phyloP scores from a whole-genome alignment of 2,113 vertebrate genomes.

The Lagopus muta region DNA sequence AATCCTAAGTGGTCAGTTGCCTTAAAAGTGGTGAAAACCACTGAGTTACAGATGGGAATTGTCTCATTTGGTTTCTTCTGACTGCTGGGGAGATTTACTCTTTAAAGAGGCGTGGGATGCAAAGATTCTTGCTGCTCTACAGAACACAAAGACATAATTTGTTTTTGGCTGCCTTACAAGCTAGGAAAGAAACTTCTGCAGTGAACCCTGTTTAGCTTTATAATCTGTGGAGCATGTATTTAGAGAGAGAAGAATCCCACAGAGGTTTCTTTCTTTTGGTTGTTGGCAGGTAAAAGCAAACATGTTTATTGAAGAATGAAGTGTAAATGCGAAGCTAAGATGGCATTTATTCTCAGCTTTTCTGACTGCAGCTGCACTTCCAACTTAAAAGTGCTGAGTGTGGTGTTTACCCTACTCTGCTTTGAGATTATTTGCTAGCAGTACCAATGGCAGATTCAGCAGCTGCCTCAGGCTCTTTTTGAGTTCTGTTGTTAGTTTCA shows the following conservation, averaged over 20 bases:
- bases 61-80: not conserved
- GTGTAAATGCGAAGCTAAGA: not conserved
- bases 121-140: not conserved
- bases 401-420: not conserved
- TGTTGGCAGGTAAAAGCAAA: constrained; percentile 23
- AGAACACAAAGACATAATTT: not conserved
- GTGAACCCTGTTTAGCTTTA: not conserved
- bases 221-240: not conserved
- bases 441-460: not conserved
- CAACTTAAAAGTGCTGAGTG: not conserved
- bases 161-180: not conserved
- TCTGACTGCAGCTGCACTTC: constrained; percentile 1
- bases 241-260: not conserved
- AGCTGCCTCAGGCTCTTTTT: not conserved
- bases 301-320: not conserved
- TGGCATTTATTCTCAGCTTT: not conserved
- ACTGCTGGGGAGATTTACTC: not conserved
- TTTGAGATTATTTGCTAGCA: not conserved
- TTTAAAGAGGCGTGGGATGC: not conserved
- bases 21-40: not conserved
- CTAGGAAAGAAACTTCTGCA: not conserved
- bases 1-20: not conserved
- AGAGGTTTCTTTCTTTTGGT: not conserved
- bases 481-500: not conserved
- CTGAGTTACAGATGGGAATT: not conserved